Evolutionary conservation across 1,140 invertebrate genomes (phyloP).

Genomic region (Copidosoma floridanum): DNA sequence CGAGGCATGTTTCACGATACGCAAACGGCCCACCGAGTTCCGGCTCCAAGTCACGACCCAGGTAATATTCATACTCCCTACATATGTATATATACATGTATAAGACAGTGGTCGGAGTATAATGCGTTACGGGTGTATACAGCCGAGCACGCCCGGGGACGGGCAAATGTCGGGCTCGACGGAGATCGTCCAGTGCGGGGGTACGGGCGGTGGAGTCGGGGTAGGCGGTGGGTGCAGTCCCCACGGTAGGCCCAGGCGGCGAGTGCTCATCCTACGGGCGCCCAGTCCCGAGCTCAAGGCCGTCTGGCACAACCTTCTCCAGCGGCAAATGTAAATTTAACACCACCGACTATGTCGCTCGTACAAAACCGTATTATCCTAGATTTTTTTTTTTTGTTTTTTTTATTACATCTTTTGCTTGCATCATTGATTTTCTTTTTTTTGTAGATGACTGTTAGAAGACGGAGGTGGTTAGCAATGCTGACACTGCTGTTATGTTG

Average conservation of each 20-base stretch:
- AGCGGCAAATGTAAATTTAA: conserved; percentile 76
- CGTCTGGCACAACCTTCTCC: conserved; percentile 85
- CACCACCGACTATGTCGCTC: background rate
- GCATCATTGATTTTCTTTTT: too few relatives aligned
- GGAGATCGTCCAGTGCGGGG: conserved; percentile 36
- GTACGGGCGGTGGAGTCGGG: conserved; percentile 31
- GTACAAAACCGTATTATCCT: background rate
- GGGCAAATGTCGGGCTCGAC: background rate
- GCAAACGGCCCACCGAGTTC: conserved; percentile 66
- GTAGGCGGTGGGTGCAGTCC: conserved; percentile 50
- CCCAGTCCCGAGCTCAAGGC: conserved; percentile 80
- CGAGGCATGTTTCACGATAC: conserved; percentile 79
- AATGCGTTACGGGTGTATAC: conserved; percentile 3
- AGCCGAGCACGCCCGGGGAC: conserved; percentile 8
- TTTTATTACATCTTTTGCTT: background rate
- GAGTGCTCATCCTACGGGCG: conserved; percentile 71
- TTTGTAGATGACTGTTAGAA: too few relatives aligned
- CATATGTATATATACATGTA: too few relatives aligned
- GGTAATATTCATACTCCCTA: background rate
- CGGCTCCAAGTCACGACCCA: conserved; percentile 45
- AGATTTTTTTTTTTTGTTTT: background rate
- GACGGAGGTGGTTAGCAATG: too few relatives aligned
- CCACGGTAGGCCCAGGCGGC: conserved; percentile 56
- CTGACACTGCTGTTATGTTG: too few relatives aligned
- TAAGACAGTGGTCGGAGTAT: too few relatives aligned